Evolutionary conservation across 2,113 vertebrate species (phyloP).

Genomic region (Oryzias melastigma): DNA sequence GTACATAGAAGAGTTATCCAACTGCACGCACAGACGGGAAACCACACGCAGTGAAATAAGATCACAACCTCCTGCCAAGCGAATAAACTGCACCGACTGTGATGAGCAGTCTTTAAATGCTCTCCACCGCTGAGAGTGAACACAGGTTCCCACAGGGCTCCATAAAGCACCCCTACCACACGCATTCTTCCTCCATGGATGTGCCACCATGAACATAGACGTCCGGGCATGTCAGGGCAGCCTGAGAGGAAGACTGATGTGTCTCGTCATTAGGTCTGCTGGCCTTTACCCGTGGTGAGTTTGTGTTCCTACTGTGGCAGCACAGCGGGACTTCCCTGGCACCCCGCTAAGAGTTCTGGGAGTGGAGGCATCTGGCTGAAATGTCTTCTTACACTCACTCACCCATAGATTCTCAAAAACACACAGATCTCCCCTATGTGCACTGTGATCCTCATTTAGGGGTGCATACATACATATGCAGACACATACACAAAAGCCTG

Average conservation of each 20-base stretch:
- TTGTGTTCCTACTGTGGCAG: constrained; percentile 59
- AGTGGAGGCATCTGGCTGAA: constrained; percentile 70
- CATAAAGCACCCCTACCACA: constrained; percentile 68
- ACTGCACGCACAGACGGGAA: constrained; percentile 13
- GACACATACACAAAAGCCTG: constrained; percentile 51
- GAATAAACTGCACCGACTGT: constrained; percentile 51
- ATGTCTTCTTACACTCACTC: constrained; percentile 29
- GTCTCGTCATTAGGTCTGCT: constrained; percentile 55
- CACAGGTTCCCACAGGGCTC: constrained; percentile 71
- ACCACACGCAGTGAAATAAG: constrained; percentile 14
- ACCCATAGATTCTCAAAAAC: constrained; percentile 9
- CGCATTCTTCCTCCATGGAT: constrained; percentile 62
- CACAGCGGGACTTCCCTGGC: constrained; percentile 67
- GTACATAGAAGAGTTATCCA: constrained; percentile 27
- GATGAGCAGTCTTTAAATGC: constrained; percentile 59
- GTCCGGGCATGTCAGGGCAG: constrained; percentile 61
- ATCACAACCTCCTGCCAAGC: constrained; percentile 63
- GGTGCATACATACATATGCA: constrained; percentile 20
- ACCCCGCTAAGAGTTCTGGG: constrained; percentile 74
- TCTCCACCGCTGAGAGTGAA: constrained; percentile 59
- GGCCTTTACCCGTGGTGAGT: constrained; percentile 55
- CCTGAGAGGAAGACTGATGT: constrained; percentile 66
- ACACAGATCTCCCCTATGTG: constrained; percentile 9
- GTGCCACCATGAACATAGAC: constrained; percentile 70
- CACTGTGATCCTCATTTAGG: constrained; percentile 19